phyloP scores from a whole-genome alignment of 2,113 vertebrate genomes.

The Brachionichthys hirsutus region DNA sequence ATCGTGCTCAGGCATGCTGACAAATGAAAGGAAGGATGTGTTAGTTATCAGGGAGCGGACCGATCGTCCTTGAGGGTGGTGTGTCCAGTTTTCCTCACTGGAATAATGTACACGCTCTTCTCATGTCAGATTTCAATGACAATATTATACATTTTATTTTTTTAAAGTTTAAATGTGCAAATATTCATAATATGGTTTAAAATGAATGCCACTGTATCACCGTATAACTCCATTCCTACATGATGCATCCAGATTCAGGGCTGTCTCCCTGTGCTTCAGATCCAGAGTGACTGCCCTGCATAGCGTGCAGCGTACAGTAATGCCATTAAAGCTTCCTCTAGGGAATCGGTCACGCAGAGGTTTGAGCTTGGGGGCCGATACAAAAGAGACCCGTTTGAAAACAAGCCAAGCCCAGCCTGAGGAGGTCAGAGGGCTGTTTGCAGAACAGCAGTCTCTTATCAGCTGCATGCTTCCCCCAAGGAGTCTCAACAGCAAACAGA shows the following conservation, averaged over 20 bases:
- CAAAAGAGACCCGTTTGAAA: slow-evolving; percentile 54
- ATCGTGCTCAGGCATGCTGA: slow-evolving; percentile 17
- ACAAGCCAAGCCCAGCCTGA: slow-evolving; percentile 52
- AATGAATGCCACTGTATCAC: slow-evolving; percentile 1
- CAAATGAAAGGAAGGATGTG: slow-evolving; percentile 25
- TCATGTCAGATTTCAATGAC: slow-evolving; percentile 28
- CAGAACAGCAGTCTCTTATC: slow-evolving; percentile 74
- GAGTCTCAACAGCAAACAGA: slow-evolving; percentile 66
- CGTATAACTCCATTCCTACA: slow-evolving; percentile 11
- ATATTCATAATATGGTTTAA: slow-evolving; percentile 20
- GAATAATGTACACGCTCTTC: slow-evolving; percentile 28
- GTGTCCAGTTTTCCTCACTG: slow-evolving; percentile 8
- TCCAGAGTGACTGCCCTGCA: slow-evolving; percentile 56
- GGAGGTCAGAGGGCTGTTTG: slow-evolving; percentile 72
- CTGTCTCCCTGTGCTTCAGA: slow-evolving; percentile 5
- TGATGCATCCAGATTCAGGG: slow-evolving; percentile 4
- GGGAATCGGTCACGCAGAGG: slow-evolving; percentile 55
- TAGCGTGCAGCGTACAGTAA: slow-evolving; percentile 43
- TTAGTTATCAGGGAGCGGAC: slow-evolving; percentile 11
- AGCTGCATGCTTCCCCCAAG: slow-evolving; percentile 59
- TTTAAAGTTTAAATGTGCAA: too few species aligned
- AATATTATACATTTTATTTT: slow-evolving; percentile 35
- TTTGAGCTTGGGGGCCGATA: slow-evolving; percentile 47
- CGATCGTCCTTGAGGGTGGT: slow-evolving; percentile 6
- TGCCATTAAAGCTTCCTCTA: slow-evolving; percentile 55